Evolutionary conservation across 2,113 vertebrate species (phyloP).

Genomic region (human (Homo sapiens)): GRCh38 chr2:205476501-205477000

Average conservation of each 20-base stretch:
- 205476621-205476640: not conserved
- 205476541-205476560: not conserved
- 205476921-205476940: slow-evolving; percentile 76
- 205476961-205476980: slow-evolving; percentile 70
- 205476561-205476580: not conserved
- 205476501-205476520: not conserved
- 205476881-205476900: slow-evolving; percentile 61
- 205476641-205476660: not conserved
- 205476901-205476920: slow-evolving; percentile 77
- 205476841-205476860: not conserved
- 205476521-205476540: not conserved
- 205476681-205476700: slow-evolving; percentile 29
- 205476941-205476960: slow-evolving; percentile 84
- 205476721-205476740: not conserved
- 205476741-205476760: slow-evolving; percentile 52
- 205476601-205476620: not conserved
- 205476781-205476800: slow-evolving; percentile 63
- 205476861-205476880: not conserved
- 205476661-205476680: slow-evolving; percentile 33
- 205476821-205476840: slow-evolving; percentile 64
- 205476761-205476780: slow-evolving; percentile 50
- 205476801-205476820: slow-evolving; percentile 70
- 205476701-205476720: slow-evolving; percentile 45
- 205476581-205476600: not conserved
- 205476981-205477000: slow-evolving; percentile 76